These are phyloP conservation scores for Drosophila bocki DNA, from an alignment of 1,140 invertebrate species.

Conservation along the genomic window DNA sequence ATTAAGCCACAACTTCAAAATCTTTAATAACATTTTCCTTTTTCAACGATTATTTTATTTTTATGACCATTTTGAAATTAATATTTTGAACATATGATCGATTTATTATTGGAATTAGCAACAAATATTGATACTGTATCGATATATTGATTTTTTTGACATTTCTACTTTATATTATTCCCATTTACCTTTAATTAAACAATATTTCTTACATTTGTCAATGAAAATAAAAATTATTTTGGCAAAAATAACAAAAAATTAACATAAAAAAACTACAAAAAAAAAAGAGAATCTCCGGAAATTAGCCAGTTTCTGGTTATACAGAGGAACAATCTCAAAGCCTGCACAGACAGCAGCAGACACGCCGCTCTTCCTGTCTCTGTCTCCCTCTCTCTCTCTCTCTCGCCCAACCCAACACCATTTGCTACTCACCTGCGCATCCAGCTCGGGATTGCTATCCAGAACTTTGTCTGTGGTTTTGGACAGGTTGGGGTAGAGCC, in stretches of 20 bases:
- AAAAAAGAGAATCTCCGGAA: not conserved
- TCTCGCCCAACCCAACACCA: not conserved
- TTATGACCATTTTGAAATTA: no score
- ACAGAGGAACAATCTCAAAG: conserved; percentile 21
- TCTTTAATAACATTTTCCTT: no score
- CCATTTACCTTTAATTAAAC: not conserved
- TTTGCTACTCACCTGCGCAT: conserved; percentile 45
- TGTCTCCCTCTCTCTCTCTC: not conserved
- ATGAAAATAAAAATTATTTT: not conserved
- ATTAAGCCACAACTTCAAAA: no score
- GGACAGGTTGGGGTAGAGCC: conserved; percentile 37
- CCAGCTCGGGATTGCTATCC: conserved; percentile 40
- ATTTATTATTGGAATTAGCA: no score
- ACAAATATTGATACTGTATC: no score
- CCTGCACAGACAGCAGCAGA: not conserved
- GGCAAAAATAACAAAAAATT: not conserved
- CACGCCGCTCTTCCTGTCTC: not conserved
- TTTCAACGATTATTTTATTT: no score
- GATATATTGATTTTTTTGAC: no score
- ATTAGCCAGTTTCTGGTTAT: not conserved
- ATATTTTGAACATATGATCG: no score
- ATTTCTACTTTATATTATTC: not conserved
- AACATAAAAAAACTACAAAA: not conserved
- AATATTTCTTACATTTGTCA: no score
- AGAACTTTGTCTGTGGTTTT: not conserved